Conservation (phyloP, 2,113 vertebrate genomes). For the Hassar affinis region DNA sequence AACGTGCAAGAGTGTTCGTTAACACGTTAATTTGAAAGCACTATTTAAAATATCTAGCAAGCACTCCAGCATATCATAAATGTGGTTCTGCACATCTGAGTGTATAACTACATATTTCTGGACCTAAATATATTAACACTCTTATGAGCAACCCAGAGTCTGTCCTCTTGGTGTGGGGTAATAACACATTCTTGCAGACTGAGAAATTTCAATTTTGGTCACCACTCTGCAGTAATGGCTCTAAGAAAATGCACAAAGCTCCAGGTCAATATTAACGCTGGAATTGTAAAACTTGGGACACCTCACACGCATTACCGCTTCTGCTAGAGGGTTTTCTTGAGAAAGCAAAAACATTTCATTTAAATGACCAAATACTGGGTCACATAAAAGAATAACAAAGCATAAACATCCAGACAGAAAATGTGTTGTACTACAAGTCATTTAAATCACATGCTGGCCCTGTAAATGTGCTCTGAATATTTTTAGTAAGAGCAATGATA, state of each 20-base stretch:
- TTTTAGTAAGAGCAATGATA: background rate
- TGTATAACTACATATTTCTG: background rate
- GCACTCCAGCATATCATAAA: background rate
- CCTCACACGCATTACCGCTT: background rate
- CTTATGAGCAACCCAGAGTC: background rate
- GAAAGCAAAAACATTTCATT: background rate
- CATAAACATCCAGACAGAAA: background rate
- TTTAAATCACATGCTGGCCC: background rate
- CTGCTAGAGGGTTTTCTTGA: background rate
- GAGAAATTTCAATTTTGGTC: background rate
- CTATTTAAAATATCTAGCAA: background rate
- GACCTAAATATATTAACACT: background rate
- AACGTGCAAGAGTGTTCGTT: too few relatives aligned
- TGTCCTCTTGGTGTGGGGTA: background rate
- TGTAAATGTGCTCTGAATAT: background rate
- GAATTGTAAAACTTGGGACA: background rate
- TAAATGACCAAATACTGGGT: conserved; percentile 18
- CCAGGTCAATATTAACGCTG: background rate
- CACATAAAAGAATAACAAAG: conserved; percentile 8
- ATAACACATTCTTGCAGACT: background rate
- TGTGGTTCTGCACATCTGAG: background rate
- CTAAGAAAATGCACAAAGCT: conserved; percentile 17
- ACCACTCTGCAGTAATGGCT: conserved; percentile 4
- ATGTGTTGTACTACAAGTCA: conserved; percentile 2
- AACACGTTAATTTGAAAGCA: too few relatives aligned